These are phyloP conservation scores for Pachyramphus minor DNA, from an alignment of 2,113 vertebrate species.

Conservation along the genomic window DNA sequence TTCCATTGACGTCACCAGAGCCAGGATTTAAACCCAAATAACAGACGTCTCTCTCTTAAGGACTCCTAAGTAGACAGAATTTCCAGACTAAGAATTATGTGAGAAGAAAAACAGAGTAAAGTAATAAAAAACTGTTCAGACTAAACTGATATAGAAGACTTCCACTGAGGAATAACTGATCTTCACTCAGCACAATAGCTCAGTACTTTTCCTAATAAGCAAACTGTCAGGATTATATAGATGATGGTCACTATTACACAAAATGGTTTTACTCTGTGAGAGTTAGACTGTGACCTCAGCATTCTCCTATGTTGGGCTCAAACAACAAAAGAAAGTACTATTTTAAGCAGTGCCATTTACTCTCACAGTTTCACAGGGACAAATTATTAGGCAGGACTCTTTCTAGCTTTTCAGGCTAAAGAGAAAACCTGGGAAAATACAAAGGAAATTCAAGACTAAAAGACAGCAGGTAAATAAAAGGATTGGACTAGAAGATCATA, in stretches of 20 bases:
- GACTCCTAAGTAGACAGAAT: slow-evolving; percentile 36
- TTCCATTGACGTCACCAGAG: slow-evolving; percentile 67
- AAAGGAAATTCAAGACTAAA: not conserved
- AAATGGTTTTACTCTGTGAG: not conserved
- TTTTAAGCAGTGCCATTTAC: slow-evolving; percentile 16
- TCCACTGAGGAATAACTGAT: not conserved
- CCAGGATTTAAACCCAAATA: slow-evolving; percentile 55
- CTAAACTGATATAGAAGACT: not conserved
- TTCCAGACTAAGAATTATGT: slow-evolving; percentile 38
- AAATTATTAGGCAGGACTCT: not conserved
- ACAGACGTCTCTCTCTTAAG: slow-evolving; percentile 38
- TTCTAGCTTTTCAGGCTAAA: not conserved
- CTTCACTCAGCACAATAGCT: not conserved
- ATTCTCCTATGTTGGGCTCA: not conserved
- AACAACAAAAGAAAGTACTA: not conserved
- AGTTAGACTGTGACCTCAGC: not conserved
- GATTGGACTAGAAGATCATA: not conserved
- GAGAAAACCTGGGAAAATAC: not conserved
- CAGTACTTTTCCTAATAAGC: not conserved
- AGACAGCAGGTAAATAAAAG: not conserved
- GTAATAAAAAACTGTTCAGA: not conserved
- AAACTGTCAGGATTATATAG: not conserved
- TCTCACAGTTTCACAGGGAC: not conserved
- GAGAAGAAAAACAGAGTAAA: slow-evolving; percentile 15
- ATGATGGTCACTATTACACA: not conserved